phyloP scores from a whole-genome alignment of 2,797 vertebrate genomes.

The Garrulus glandarius region DNA sequence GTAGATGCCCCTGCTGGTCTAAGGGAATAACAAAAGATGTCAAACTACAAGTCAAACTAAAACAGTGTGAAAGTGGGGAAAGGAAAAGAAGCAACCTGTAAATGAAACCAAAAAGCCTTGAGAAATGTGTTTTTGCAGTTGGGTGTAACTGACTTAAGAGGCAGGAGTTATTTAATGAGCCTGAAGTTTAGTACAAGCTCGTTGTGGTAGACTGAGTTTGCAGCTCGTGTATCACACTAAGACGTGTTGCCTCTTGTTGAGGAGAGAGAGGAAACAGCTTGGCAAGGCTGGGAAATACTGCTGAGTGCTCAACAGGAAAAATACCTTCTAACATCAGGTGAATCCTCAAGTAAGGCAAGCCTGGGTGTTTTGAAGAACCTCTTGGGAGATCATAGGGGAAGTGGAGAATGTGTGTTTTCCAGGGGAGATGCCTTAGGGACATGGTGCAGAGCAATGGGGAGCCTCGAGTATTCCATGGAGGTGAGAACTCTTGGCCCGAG shows the following conservation, averaged over 20 bases:
- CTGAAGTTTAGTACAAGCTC: not conserved
- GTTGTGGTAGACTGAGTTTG: not conserved
- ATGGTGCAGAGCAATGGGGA: fast-evolving
- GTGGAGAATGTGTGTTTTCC: fast-evolving
- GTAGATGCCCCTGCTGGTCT: not conserved
- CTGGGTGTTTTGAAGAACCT: not conserved
- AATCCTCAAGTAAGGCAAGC: not conserved
- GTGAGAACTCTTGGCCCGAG: not conserved
- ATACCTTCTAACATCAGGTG: not conserved
- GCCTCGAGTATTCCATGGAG: too few relatives aligned
- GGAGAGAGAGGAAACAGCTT: not conserved
- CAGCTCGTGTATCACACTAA: not conserved
- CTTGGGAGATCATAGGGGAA: too few relatives aligned
- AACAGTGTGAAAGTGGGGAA: not conserved
- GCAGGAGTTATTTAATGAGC: not conserved
- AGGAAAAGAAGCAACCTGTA: not conserved
- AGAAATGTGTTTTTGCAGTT: not conserved
- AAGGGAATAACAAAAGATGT: not conserved
- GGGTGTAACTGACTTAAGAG: not conserved
- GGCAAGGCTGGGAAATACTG: not conserved
- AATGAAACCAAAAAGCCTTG: not conserved
- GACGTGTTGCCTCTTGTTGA: not conserved
- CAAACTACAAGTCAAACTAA: not conserved
- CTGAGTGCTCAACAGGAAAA: not conserved
- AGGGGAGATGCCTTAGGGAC: not conserved